Conservation (phyloP, 2,113 vertebrate species). For the Corydoras maculifer region DNA sequence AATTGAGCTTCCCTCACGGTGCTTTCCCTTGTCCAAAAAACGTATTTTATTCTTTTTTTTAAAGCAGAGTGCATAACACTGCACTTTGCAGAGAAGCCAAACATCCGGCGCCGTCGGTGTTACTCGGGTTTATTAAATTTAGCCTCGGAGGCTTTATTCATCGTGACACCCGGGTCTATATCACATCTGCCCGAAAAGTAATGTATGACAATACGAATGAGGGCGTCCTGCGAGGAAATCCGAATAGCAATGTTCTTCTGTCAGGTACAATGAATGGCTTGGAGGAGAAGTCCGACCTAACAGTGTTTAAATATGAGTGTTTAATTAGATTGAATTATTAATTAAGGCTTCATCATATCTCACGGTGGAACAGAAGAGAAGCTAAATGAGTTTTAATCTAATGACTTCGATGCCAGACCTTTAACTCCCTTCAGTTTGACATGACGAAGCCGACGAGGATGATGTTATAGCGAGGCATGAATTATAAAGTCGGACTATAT, state of each 20-base stretch:
- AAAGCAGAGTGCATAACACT: not conserved
- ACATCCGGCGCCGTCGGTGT: not conserved
- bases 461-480: conserved; percentile 41
- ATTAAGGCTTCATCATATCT: conserved; percentile 60
- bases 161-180: not conserved
- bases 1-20: no score
- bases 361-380: conserved; percentile 39
- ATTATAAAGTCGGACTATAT: conserved; percentile 45
- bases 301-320: conserved; percentile 64
- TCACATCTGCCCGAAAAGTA: conserved; percentile 21
- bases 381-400: conserved; percentile 62
- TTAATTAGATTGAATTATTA: conserved; percentile 68
- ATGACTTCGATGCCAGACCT: conserved; percentile 43
- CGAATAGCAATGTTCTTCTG: conserved; percentile 34
- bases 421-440: conserved; percentile 43
- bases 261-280: conserved; percentile 41
- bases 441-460: conserved; percentile 43
- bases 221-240: conserved; percentile 33
- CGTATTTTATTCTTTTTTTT: no score
- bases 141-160: conserved; percentile 17
- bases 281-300: conserved; percentile 29
- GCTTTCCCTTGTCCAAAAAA: no score
- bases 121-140: conserved; percentile 23
- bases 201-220: conserved; percentile 17
- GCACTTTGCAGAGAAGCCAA: conserved; percentile 17